A percentile compares a stretch with the other conserved stretches of the same genome.
Conservation (phyloP, 2,113 vertebrate species). For the Trematocara zebra region DNA sequence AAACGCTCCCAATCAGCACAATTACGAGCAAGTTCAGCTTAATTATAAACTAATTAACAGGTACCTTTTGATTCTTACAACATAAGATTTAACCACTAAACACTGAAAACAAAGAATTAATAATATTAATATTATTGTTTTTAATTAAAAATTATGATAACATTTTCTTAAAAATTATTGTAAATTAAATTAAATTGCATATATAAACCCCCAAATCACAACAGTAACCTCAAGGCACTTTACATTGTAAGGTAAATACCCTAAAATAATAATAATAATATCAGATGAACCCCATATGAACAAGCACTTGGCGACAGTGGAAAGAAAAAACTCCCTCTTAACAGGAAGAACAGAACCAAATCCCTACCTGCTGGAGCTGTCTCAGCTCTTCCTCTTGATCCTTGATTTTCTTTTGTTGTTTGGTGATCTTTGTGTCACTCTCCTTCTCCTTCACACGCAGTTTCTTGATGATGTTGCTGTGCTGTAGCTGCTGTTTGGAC, state of each 20-base stretch:
- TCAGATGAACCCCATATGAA: not conserved
- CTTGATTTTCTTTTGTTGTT: slow-evolving; percentile 85
- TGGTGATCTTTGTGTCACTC: slow-evolving; percentile 76
- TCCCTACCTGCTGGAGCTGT: slow-evolving; percentile 84
- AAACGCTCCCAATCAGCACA: not conserved
- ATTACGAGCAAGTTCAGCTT: not conserved
- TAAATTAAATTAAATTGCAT: not conserved
- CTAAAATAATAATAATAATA: no score
- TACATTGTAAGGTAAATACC: not conserved
- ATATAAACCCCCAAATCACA: not conserved
- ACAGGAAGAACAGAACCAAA: not conserved
- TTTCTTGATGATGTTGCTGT: slow-evolving; percentile 97
- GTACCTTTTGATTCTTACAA: not conserved
- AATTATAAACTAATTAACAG: not conserved
- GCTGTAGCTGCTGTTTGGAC: slow-evolving; percentile 96
- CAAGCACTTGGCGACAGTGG: not conserved
- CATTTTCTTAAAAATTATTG: not conserved
- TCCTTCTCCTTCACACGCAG: slow-evolving; percentile 93
- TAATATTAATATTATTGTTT: not conserved
- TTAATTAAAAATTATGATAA: not conserved
- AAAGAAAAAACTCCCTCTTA: not conserved
- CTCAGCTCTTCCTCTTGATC: slow-evolving; percentile 88
- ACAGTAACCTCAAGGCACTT: not conserved
- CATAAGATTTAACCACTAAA: not conserved
- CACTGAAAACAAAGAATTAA: not conserved